A percentile compares a stretch with the other conserved stretches of the same genome.
These are phyloP conservation scores for Sesamia nonagrioides DNA, from an alignment of 1,140 invertebrate genomes.

Conservation along the genomic window DNA sequence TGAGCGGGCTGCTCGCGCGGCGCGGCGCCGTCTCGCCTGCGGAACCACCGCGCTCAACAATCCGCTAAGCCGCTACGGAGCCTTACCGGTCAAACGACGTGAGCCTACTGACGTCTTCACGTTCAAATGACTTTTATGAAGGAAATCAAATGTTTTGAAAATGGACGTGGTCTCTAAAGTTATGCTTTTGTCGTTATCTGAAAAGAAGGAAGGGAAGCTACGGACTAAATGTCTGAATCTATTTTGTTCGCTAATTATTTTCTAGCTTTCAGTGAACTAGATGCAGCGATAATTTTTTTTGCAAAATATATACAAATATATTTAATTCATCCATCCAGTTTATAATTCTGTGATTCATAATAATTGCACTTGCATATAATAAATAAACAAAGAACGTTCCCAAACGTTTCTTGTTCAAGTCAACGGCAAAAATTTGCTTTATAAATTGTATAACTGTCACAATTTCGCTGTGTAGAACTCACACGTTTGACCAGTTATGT, in stretches of 20 bases:
- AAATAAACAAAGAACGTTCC: not conserved
- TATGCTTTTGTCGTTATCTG: slow-evolving; percentile 30
- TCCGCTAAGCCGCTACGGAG: slow-evolving; percentile 39
- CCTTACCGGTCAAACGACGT: slow-evolving; percentile 48
- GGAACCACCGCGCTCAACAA: slow-evolving; percentile 51
- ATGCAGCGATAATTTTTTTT: not conserved
- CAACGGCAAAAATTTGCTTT: not conserved
- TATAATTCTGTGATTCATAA: not conserved
- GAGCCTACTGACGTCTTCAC: slow-evolving; percentile 23
- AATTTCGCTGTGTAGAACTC: slow-evolving; percentile 51
- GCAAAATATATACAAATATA: no score
- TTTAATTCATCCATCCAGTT: no score
- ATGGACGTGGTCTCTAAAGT: slow-evolving; percentile 30
- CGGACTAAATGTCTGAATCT: slow-evolving; percentile 33
- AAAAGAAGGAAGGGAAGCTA: slow-evolving; percentile 43
- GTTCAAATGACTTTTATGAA: slow-evolving; percentile 25
- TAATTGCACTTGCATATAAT: not conserved
- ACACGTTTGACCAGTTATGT: slow-evolving; percentile 55
- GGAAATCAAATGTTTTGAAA: slow-evolving; percentile 31
- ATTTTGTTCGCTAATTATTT: not conserved
- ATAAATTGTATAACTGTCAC: slow-evolving; percentile 28
- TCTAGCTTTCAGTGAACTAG: slow-evolving; percentile 7
- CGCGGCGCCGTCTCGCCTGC: slow-evolving; percentile 91
- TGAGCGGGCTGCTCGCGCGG: slow-evolving; percentile 90
- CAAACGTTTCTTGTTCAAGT: slow-evolving; percentile 1